phyloP scores from a whole-genome alignment of 2,797 vertebrate species.

The Platyrinchus mystaceus region DNA sequence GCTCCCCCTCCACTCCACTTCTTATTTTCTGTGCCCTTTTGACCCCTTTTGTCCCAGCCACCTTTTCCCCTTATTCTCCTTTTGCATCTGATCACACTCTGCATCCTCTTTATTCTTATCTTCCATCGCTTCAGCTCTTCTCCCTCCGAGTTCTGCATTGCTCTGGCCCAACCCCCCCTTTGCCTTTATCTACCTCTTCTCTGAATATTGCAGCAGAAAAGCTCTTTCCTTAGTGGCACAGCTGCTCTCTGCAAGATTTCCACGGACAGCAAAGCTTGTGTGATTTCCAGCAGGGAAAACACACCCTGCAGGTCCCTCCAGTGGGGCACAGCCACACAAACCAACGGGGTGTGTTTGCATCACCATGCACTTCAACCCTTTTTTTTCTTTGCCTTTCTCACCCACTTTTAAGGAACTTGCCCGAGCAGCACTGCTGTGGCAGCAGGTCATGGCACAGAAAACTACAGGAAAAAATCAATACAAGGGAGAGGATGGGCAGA shows the following conservation, averaged over 20 bases:
- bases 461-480: not conserved
- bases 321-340: not conserved
- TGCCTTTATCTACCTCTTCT: not conserved
- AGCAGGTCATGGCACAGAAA: not conserved
- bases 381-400: not conserved
- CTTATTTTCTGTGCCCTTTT: conserved; percentile 31
- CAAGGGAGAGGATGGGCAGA: not conserved
- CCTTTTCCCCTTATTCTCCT: not conserved
- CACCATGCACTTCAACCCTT: accelerated
- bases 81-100: not conserved
- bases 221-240: accelerated
- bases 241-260: not conserved
- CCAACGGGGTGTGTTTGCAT: not conserved
- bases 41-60: not conserved
- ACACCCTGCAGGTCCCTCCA: not conserved
- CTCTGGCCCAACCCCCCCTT: not conserved
- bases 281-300: not conserved
- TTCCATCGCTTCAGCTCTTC: not conserved
- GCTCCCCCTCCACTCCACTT: not conserved
- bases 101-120: conserved; percentile 41
- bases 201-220: not conserved
- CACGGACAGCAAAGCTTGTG: accelerated
- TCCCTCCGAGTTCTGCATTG: not conserved
- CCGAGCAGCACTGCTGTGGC: not conserved
- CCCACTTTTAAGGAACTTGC: not conserved